phyloP scores from a whole-genome alignment of 2,113 vertebrate species.

The Protomyctophum bolini region DNA sequence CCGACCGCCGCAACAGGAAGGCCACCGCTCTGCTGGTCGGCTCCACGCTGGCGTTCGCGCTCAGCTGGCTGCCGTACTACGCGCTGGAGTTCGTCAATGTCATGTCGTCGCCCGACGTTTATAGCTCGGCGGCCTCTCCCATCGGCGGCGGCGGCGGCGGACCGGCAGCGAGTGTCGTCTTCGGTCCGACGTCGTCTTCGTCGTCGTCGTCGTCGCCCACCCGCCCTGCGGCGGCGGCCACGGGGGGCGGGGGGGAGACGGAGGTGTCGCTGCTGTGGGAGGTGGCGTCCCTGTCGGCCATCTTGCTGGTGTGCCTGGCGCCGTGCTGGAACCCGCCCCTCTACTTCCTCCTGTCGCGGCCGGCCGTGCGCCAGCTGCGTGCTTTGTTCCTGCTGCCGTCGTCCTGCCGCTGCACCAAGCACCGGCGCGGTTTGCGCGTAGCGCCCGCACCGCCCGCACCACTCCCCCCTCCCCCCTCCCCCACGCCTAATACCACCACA shows the following conservation, averaged over 20 bases:
- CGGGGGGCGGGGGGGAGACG: background rate
- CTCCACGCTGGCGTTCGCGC: slow-evolving; percentile 66
- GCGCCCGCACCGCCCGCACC: slow-evolving; percentile 35
- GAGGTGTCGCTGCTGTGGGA: slow-evolving; percentile 66
- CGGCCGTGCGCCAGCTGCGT: slow-evolving; percentile 63
- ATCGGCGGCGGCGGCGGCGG: background rate
- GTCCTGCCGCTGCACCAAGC: slow-evolving; percentile 29
- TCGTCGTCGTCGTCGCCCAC: background rate
- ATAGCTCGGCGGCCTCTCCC: slow-evolving; percentile 55
- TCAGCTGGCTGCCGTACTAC: slow-evolving; percentile 75
- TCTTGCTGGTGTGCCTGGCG: slow-evolving; percentile 70
- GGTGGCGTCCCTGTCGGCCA: slow-evolving; percentile 61
- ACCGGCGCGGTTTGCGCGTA: slow-evolving; percentile 43
- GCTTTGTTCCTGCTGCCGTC: slow-evolving; percentile 56
- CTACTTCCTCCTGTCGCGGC: slow-evolving; percentile 73
- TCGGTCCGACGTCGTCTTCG: background rate
- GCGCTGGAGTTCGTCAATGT: slow-evolving; percentile 72
- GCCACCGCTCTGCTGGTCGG: slow-evolving; percentile 67
- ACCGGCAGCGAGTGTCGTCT: background rate
- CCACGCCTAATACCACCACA: slow-evolving; percentile 30
- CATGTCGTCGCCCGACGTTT: slow-evolving; percentile 55
- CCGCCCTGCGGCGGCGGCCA: background rate
- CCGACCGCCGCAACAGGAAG: slow-evolving; percentile 69
- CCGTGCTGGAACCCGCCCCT: slow-evolving; percentile 75
- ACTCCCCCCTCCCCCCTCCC: slow-evolving; percentile 9